A percentile compares a stretch with the other conserved stretches of the same genome.
Conservation (phyloP, 2,888 invertebrate species). For the Dermolepida albohirtum region DNA sequence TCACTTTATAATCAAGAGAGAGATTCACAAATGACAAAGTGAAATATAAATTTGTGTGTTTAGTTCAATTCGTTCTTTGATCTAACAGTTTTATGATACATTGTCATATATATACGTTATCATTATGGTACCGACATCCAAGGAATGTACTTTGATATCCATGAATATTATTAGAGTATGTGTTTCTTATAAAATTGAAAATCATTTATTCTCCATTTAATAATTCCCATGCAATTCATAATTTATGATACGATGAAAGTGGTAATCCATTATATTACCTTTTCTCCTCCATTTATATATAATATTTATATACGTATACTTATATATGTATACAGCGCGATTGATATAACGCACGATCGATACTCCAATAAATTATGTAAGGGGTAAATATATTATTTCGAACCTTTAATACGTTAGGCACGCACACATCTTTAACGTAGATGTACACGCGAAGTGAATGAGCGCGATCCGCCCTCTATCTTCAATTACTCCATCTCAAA, state of each 20-base stretch:
- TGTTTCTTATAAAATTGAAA: background rate
- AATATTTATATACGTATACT: slow-evolving; percentile 22
- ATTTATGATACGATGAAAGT: slow-evolving; percentile 16
- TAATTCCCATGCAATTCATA: slow-evolving; percentile 9
- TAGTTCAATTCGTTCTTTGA: no score
- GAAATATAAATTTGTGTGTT: no score
- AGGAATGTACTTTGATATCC: no score
- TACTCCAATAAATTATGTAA: slow-evolving; percentile 29
- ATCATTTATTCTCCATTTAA: slow-evolving; percentile 11
- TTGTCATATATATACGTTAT: no score
- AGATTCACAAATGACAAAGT: no score
- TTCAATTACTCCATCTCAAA: slow-evolving; percentile 25
- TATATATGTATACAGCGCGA: background rate
- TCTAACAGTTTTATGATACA: no score
- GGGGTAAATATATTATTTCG: slow-evolving; percentile 34
- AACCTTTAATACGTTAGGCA: slow-evolving; percentile 29
- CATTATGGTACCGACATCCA: no score
- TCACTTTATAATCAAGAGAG: no score
- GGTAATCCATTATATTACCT: slow-evolving; percentile 13
- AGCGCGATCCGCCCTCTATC: background rate
- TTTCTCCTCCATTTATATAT: slow-evolving; percentile 17
- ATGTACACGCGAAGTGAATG: background rate
- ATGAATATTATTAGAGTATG: no score
- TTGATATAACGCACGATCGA: slow-evolving; percentile 18
- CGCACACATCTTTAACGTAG: slow-evolving; percentile 16